A percentile compares a stretch with the other conserved stretches of the same genome.
Conservation (phyloP, 2,113 vertebrate species). For the Austrofundulus limnaeus region DNA sequence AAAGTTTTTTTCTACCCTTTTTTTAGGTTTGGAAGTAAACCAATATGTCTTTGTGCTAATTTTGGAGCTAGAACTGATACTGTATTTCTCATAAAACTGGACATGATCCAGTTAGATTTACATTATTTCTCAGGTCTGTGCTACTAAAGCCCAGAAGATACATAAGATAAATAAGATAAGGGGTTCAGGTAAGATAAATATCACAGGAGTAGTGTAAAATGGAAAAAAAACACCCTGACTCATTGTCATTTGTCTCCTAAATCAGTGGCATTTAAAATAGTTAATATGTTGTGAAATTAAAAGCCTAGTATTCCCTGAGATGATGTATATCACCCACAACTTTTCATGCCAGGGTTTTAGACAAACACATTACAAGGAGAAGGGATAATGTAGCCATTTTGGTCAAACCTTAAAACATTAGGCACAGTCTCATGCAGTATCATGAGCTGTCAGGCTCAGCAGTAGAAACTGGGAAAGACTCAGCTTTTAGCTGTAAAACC, state of each 20-base stretch:
- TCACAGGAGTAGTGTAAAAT: background rate
- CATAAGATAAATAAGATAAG: constrained; percentile 5
- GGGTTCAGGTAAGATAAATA: background rate
- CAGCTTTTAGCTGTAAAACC: too few relatives aligned
- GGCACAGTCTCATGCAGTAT: too few relatives aligned
- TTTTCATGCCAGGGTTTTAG: too few relatives aligned
- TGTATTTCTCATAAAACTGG: constrained; percentile 12
- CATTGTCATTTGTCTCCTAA: constrained; percentile 6
- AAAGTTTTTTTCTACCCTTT: background rate
- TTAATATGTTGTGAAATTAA: too few relatives aligned
- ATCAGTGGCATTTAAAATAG: background rate
- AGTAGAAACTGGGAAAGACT: too few relatives aligned
- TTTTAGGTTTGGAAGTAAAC: constrained; percentile 1
- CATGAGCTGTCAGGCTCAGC: too few relatives aligned
- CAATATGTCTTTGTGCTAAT: constrained; percentile 7
- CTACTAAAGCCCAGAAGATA: constrained; percentile 14
- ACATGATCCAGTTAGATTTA: constrained; percentile 15
- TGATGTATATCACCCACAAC: too few relatives aligned
- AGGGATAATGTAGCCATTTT: too few relatives aligned
- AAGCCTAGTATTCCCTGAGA: too few relatives aligned
- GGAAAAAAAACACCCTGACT: constrained; percentile 4
- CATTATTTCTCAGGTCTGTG: constrained; percentile 11
- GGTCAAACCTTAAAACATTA: too few relatives aligned
- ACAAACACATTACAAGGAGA: too few relatives aligned
- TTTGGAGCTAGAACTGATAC: constrained; percentile 17